Base-by-base conservation (phyloP, 2,113 vertebrate genomes). In the Nipponia nippon region DNA sequence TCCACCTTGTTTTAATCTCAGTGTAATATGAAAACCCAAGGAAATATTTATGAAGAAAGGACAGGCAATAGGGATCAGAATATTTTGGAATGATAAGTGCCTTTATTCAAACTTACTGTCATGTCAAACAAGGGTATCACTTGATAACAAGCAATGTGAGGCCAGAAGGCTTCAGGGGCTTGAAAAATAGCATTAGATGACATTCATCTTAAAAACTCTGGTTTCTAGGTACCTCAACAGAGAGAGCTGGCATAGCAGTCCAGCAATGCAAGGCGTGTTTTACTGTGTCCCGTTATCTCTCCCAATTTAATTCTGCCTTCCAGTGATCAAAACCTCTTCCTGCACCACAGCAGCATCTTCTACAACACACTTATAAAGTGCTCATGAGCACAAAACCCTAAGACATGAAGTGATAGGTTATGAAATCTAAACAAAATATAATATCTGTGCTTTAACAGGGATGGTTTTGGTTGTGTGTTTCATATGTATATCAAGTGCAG, bases 91-190 rank as follows among this genome's bases (percentile, higher is more conserved):
- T 89, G 91, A 89, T 72, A 76, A 83, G 82, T 72, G 83, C 44
- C 36, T 95, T 93, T 92, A 61, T 84, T 95, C 77, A 84, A 92
- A 47, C 65, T 44, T 76, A 82, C 81, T 82, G 81, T 95, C 80
- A 72, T 79, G 89, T 95, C 80, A 94, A 71, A 87, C 61, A 69
- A 92, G 58, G 44, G 69, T 90, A 69, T 93, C 13, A 30, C 55
- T 81, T 90, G 56, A 40, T 95, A 87, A 92, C 83, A 89, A 92
- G 77, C 36, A 69, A 40, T 67, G 69, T 69, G 77, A 91, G 73
- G 83, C 95, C 87, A 93, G 58, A 77, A 95, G 56, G 94, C 70
- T 97, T 95, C 27, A 92, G 90, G 89, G 89, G 69, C 69, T 95
- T 85, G 61, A 89, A 95, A 92, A 89, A 79, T 53, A 83, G 15